phyloP scores from a whole-genome alignment of 2,888 invertebrate genomes.

The Carcina quercana region DNA sequence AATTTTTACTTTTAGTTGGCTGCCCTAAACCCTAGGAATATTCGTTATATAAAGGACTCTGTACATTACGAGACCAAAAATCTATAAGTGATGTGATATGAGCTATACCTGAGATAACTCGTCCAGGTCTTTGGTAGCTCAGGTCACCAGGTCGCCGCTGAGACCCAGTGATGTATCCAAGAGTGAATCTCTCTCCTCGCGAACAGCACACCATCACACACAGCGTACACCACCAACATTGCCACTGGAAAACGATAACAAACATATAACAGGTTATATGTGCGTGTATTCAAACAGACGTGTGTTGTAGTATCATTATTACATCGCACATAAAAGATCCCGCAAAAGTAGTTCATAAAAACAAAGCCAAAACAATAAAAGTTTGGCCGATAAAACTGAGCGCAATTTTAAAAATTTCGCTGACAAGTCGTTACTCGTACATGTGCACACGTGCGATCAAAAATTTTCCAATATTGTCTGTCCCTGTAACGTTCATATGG shows the following conservation, averaged over 20 bases:
- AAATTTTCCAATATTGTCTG: constrained; percentile 57
- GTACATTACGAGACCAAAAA: no score
- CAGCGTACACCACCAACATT: constrained; percentile 45
- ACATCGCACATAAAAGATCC: no score
- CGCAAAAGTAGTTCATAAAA: not conserved
- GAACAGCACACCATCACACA: constrained; percentile 29
- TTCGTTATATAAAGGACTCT: no score
- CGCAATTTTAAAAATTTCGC: constrained; percentile 26
- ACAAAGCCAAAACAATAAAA: no score
- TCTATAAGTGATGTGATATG: no score
- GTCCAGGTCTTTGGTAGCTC: constrained; percentile 84
- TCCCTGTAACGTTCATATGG: no score
- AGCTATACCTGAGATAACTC: constrained; percentile 73
- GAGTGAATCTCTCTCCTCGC: constrained; percentile 76
- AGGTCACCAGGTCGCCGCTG: constrained; percentile 84
- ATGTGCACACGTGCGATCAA: constrained; percentile 43
- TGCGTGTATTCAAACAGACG: not conserved
- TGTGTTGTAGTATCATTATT: no score
- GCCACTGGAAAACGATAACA: constrained; percentile 40
- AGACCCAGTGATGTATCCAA: constrained; percentile 91
- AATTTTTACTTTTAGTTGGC: no score
- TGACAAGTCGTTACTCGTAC: constrained; percentile 32
- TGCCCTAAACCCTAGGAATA: no score
- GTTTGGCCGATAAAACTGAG: constrained; percentile 5
- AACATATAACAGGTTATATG: no score